Conservation (phyloP, 1,140 invertebrate genomes). For the Cyrtorhinus lividipennis region DNA sequence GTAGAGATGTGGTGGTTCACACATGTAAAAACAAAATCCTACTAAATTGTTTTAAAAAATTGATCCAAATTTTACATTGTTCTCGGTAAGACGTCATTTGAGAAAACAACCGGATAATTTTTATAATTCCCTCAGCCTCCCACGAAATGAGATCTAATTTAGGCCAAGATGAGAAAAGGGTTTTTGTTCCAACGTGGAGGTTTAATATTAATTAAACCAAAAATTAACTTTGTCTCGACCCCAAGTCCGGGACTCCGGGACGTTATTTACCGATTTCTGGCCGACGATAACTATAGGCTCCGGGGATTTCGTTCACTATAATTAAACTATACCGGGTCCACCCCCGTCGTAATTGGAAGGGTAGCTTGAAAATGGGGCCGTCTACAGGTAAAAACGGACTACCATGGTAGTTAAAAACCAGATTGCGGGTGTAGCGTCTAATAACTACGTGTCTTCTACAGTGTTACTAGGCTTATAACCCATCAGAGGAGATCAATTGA, state of each 20-base stretch:
- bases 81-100: too few relatives aligned
- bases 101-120: too few relatives aligned
- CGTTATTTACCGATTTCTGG: not conserved
- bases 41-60: too few relatives aligned
- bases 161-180: not conserved
- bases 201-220: not conserved
- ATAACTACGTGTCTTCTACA: not conserved
- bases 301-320: not conserved
- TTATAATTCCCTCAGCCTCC: too few relatives aligned
- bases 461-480: too few relatives aligned
- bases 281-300: slow-evolving; percentile 4
- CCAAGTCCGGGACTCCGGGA: not conserved
- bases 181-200: not conserved
- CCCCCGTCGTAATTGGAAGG: slow-evolving; percentile 6
- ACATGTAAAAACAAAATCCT: too few relatives aligned
- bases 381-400: not conserved
- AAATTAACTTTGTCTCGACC: too few relatives aligned
- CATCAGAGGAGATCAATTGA: too few relatives aligned
- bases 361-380: not conserved
- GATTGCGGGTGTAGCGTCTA: not conserved
- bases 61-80: too few relatives aligned
- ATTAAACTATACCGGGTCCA: slow-evolving; percentile 7
- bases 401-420: not conserved
- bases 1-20: too few relatives aligned
- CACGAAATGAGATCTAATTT: not conserved